These are phyloP conservation scores for Etia nguti DNA, from an alignment of 2,113 vertebrate genomes.

Conservation along the genomic window DNA sequence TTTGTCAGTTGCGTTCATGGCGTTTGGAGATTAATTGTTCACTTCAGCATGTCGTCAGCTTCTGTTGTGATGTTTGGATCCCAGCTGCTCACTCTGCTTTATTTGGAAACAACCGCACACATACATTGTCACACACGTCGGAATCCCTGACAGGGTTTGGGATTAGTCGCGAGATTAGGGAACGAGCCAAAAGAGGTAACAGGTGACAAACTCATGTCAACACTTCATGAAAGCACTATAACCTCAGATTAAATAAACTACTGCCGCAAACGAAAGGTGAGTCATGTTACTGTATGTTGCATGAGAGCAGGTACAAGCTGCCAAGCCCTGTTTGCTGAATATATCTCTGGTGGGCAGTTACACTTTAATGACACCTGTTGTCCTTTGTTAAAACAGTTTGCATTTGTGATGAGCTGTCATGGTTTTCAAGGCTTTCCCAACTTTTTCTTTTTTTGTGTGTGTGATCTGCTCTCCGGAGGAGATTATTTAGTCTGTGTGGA, in stretches of 20 bases:
- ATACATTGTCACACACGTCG: background rate
- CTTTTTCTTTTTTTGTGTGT: background rate
- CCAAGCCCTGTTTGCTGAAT: background rate
- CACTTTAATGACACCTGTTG: conserved; percentile 16
- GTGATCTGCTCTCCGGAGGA: background rate
- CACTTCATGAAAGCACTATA: conserved; percentile 2
- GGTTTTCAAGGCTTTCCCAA: conserved; percentile 16
- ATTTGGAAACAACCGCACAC: conserved; percentile 13
- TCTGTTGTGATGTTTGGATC: background rate
- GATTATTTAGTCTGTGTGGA: background rate
- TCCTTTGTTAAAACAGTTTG: background rate
- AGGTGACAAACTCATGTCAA: conserved; percentile 33
- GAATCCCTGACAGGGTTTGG: conserved; percentile 27
- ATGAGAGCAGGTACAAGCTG: background rate
- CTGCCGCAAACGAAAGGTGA: conserved; percentile 20
- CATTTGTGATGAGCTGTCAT: background rate
- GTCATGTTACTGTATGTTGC: conserved; percentile 4
- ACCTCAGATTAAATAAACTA: conserved; percentile 13
- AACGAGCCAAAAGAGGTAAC: conserved; percentile 51
- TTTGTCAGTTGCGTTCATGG: background rate
- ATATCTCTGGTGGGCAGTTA: background rate
- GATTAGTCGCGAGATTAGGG: conserved; percentile 31
- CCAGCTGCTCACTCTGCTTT: background rate
- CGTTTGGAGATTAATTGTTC: background rate
- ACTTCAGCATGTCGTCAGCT: background rate